These are phyloP conservation scores for Penaeus indicus DNA, from an alignment of 1,140 invertebrate species.

Conservation along the genomic window DNA sequence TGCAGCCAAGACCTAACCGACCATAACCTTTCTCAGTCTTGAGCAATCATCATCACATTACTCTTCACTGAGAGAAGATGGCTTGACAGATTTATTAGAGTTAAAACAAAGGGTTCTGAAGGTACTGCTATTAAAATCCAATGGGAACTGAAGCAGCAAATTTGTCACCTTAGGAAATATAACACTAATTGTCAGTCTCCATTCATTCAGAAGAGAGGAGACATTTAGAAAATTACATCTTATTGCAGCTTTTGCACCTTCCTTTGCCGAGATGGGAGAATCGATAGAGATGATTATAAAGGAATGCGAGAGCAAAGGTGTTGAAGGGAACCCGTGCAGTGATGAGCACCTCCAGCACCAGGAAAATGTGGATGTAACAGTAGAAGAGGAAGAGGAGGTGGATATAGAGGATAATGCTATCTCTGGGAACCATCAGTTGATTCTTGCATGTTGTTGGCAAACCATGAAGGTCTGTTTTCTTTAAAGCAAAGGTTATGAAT, in stretches of 20 bases:
- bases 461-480: conserved; percentile 78
- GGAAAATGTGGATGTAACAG: background rate
- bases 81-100: no score
- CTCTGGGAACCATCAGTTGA: conserved; percentile 77
- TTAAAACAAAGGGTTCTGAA: no score
- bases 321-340: conserved; percentile 71
- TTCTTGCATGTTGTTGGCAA: conserved; percentile 83
- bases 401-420: conserved; percentile 71
- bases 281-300: conserved; percentile 72
- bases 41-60: no score
- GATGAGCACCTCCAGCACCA: conserved; percentile 75
- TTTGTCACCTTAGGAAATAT: no score
- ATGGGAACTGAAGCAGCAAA: no score
- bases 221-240: background rate
- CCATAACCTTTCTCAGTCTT: no score
- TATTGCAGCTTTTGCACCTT: conserved; percentile 73
- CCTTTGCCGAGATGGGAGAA: conserved; percentile 76
- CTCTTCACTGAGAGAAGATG: no score
- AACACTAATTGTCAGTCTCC: no score
- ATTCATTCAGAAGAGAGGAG: background rate
- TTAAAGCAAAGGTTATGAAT: no score
- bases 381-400: conserved; percentile 55
- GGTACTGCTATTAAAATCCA: no score
- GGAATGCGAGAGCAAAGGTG: conserved; percentile 67
- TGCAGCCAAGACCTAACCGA: no score